Percentiles rank a stretch among this genome's conserved stretches.
phyloP scores from a whole-genome alignment of 2,797 vertebrate species.

The Adrianichthys oophorus region DNA sequence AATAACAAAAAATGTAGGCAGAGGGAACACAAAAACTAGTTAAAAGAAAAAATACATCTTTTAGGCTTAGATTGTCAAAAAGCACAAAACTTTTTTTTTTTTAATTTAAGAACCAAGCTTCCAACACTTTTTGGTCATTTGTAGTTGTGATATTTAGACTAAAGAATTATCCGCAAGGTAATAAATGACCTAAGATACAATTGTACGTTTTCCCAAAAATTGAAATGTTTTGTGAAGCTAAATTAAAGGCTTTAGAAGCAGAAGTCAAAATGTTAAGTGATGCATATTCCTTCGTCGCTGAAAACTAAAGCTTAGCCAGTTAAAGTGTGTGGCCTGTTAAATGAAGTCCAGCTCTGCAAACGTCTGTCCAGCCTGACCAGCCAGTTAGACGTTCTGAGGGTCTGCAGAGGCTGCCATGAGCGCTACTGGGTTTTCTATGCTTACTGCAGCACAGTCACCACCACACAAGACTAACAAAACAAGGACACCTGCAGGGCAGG shows the following conservation, averaged over 20 bases:
- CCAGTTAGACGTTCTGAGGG: conserved; percentile 22
- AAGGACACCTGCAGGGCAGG: conserved; percentile 55
- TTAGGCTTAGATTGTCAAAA: neutral
- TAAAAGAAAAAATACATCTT: neutral
- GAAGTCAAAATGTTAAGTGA: no score
- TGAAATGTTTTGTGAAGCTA: no score
- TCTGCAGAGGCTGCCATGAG: conserved; percentile 27
- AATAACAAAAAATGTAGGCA: neutral
- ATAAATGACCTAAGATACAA: neutral
- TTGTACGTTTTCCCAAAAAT: no score
- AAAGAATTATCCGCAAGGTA: conserved; percentile 3
- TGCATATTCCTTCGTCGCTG: no score
- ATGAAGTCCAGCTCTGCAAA: conserved; percentile 21
- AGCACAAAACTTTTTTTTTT: neutral
- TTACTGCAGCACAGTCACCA: conserved; percentile 40
- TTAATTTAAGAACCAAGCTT: neutral
- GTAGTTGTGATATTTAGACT: neutral
- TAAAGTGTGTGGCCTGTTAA: conserved; percentile 6
- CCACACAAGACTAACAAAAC: conserved; percentile 71
- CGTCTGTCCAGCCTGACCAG: conserved; percentile 28
- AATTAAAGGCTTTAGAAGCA: no score
- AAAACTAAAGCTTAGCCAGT: no score
- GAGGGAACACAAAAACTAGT: neutral
- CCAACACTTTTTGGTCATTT: neutral
- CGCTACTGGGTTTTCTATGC: conserved; percentile 36